Evolutionary conservation across 2,797 vertebrate species (phyloP).

Genomic region (Chaetophractus vellerosus): DNA sequence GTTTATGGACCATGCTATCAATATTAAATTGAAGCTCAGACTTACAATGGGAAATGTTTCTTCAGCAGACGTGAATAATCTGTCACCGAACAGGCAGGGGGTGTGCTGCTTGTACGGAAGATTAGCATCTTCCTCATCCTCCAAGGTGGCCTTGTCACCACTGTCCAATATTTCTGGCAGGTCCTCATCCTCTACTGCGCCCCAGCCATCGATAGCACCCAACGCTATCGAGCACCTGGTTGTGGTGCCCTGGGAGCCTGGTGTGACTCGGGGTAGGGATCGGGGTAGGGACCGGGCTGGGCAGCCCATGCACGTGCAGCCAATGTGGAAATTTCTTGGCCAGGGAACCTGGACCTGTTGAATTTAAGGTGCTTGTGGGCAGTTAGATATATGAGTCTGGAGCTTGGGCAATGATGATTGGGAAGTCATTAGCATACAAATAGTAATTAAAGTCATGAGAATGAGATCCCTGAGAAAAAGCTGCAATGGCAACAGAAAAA

Average conservation of each 20-base stretch:
- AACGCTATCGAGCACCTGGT: slow-evolving; percentile 79
- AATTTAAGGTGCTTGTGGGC: not conserved
- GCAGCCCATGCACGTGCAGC: slow-evolving; percentile 81
- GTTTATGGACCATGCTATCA: slow-evolving; percentile 90
- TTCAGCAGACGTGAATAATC: slow-evolving; percentile 91
- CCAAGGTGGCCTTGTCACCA: slow-evolving; percentile 92
- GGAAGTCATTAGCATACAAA: slow-evolving; percentile 5
- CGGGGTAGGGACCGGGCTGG: not conserved
- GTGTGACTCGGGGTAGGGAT: not conserved
- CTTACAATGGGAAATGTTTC: slow-evolving; percentile 93
- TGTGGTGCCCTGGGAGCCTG: not conserved
- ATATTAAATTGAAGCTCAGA: slow-evolving; percentile 92
- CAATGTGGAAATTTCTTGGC: not conserved
- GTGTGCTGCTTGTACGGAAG: slow-evolving; percentile 80
- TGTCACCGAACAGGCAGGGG: slow-evolving; percentile 95
- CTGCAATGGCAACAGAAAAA: not conserved
- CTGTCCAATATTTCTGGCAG: slow-evolving; percentile 91
- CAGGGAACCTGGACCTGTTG: not conserved
- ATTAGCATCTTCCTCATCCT: slow-evolving; percentile 90
- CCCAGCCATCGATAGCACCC: slow-evolving; percentile 61
- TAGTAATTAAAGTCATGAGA: not conserved
- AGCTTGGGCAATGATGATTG: not conserved
- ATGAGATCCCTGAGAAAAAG: not conserved
- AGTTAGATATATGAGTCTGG: not conserved
- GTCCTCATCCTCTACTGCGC: slow-evolving; percentile 65